Percentiles rank a stretch among this genome's conserved stretches.
Evolutionary conservation across 2,888 invertebrate species (phyloP).

Genomic region (Stictocephala bisonia): DNA sequence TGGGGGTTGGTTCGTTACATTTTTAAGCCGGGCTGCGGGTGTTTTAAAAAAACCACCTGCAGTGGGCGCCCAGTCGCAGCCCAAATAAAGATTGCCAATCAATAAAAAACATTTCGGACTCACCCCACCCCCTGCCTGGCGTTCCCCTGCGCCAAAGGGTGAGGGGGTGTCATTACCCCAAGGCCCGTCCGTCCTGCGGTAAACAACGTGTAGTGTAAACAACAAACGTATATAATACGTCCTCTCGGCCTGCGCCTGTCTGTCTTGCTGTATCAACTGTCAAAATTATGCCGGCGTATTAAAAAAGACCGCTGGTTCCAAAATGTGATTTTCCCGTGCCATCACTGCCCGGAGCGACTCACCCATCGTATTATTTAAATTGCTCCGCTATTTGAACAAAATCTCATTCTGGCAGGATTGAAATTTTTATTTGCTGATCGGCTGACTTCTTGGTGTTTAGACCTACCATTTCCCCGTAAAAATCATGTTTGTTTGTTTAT

Average conservation of each 20-base stretch:
- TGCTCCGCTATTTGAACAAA: conserved; percentile 26
- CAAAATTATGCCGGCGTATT: conserved; percentile 29
- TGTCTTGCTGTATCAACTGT: conserved; percentile 19
- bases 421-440: conserved; percentile 24
- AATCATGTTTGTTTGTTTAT: no score
- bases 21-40: conserved; percentile 41
- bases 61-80: conserved; percentile 42
- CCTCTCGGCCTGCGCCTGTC: conserved; percentile 19
- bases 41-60: conserved; percentile 43
- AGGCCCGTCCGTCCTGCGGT: conserved; percentile 15
- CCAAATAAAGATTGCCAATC: conserved; percentile 43
- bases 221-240: conserved; percentile 41
- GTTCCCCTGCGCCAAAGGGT: background rate
- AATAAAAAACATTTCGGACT: conserved; percentile 42
- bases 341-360: background rate
- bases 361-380: background rate
- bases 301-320: background rate
- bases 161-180: conserved; percentile 30
- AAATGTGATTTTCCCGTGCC: conserved; percentile 1
- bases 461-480: no score
- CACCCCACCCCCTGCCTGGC: conserved; percentile 1
- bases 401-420: conserved; percentile 33
- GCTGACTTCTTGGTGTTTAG: background rate
- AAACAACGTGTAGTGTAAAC: conserved; percentile 39
- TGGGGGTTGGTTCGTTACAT: conserved; percentile 37